These are phyloP conservation scores for Agrotis clavis DNA, from an alignment of 2,888 invertebrate species.

Conservation along the genomic window DNA sequence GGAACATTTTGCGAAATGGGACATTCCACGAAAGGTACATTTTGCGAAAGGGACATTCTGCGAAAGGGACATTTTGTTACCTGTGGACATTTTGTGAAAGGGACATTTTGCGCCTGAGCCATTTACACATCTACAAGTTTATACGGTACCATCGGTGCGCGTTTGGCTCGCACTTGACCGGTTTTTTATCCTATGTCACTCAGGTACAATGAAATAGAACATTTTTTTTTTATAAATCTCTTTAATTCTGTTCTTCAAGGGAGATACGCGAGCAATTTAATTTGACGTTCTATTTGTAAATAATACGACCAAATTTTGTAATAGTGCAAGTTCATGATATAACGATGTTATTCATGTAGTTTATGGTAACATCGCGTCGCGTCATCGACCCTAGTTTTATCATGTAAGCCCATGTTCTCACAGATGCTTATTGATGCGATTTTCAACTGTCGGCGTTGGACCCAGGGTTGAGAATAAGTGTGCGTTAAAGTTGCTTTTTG, in stretches of 20 bases:
- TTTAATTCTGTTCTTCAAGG: neutral
- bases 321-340: neutral
- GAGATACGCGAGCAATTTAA: neutral
- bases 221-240: neutral
- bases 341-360: neutral
- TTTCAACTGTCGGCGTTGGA: neutral
- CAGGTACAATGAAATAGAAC: too few species aligned
- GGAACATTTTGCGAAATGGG: too few species aligned
- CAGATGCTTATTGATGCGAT: neutral
- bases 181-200: too few species aligned
- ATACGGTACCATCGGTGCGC: too few species aligned
- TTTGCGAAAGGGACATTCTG: too few species aligned
- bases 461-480: neutral
- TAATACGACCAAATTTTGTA: slow-evolving; percentile 12
- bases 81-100: too few species aligned
- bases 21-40: too few species aligned
- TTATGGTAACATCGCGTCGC: slow-evolving; percentile 3
- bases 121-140: too few species aligned
- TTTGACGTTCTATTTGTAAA: neutral
- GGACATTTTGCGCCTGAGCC: too few species aligned
- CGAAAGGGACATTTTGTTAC: too few species aligned
- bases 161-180: too few species aligned
- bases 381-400: slow-evolving; percentile 7
- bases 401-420: slow-evolving; percentile 4
- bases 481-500: neutral